Conservation (phyloP, 2,888 invertebrate genomes). For the Epinotia nisella region DNA sequence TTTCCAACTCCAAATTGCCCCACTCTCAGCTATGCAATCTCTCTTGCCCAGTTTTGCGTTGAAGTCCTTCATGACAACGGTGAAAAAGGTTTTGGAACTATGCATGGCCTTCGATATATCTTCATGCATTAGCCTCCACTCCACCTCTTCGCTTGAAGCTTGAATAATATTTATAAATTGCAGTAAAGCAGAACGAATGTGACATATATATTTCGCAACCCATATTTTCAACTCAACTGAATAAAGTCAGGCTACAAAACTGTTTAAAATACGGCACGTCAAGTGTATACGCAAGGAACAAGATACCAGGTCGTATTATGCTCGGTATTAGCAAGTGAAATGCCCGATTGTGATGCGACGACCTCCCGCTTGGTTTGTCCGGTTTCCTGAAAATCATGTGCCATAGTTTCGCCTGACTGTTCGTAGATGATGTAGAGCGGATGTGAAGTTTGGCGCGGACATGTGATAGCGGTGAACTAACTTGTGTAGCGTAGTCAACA, state of each 20-base stretch:
- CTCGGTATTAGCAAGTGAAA: conserved; percentile 70
- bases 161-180: background rate
- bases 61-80: too few relatives aligned
- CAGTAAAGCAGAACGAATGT: background rate
- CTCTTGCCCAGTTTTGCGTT: too few relatives aligned
- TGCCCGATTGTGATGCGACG: conserved; percentile 61
- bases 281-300: conserved; percentile 26
- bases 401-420: conserved; percentile 20
- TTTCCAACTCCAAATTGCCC: too few relatives aligned
- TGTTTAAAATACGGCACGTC: conserved; percentile 34
- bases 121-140: too few relatives aligned
- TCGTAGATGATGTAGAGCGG: conserved; percentile 23
- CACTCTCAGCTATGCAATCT: too few relatives aligned
- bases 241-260: conserved; percentile 11
- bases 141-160: too few relatives aligned
- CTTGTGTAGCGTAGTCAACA: background rate
- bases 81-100: too few relatives aligned
- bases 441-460: conserved; percentile 2
- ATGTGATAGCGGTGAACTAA: background rate
- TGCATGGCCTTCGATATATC: too few relatives aligned
- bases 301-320: conserved; percentile 56
- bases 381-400: conserved; percentile 37
- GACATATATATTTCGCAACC: background rate
- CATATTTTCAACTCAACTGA: conserved; percentile 14
- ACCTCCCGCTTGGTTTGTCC: conserved; percentile 50